Evolutionary conservation across 2,888 invertebrate genomes (phyloP).

Genomic region (Hymenopus coronatus): DNA sequence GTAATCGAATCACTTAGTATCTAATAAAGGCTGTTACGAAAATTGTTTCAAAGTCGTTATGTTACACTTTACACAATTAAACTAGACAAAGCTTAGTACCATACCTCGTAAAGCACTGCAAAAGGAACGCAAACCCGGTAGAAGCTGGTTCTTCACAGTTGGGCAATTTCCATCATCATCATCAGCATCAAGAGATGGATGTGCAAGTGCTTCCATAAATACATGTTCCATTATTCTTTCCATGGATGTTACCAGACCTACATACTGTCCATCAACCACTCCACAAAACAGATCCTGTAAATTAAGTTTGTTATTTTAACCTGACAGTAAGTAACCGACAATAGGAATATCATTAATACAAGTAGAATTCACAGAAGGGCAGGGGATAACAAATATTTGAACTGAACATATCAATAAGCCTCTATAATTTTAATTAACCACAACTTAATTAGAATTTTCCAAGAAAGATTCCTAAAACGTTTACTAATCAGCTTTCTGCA

Average conservation of each 20-base stretch:
- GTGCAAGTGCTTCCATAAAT: slow-evolving; percentile 85
- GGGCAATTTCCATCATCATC: slow-evolving; percentile 78
- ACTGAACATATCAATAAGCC: too few species aligned
- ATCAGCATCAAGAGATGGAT: slow-evolving; percentile 68
- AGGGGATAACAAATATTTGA: too few species aligned
- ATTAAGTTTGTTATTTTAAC: not conserved
- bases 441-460: too few species aligned
- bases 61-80: not conserved
- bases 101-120: slow-evolving; percentile 84
- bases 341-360: not conserved
- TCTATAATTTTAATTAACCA: too few species aligned
- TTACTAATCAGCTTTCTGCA: too few species aligned
- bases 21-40: too few species aligned
- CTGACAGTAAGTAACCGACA: not conserved
- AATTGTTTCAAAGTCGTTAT: not conserved
- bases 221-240: slow-evolving; percentile 85
- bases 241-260: slow-evolving; percentile 81
- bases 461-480: too few species aligned
- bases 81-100: slow-evolving; percentile 19
- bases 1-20: too few species aligned
- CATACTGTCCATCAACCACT: slow-evolving; percentile 71
- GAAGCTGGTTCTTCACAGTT: slow-evolving; percentile 76
- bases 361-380: not conserved
- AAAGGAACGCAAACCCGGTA: slow-evolving; percentile 81
- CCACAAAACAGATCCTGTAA: slow-evolving; percentile 59